phyloP scores from a whole-genome alignment of 2,888 invertebrate species.

The Lissocephala sabroskyi region DNA sequence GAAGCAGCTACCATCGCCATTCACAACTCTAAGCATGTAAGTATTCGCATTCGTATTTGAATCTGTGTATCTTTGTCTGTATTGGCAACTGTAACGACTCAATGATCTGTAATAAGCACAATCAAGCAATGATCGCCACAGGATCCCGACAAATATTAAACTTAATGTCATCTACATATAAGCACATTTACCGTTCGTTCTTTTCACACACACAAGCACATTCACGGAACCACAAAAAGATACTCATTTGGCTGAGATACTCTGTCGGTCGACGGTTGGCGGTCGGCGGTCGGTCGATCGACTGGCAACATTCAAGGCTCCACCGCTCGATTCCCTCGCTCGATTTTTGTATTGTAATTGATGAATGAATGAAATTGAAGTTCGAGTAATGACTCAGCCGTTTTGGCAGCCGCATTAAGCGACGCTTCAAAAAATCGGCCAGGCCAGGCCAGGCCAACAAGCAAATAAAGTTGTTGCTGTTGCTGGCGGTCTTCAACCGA shows the following conservation, averaged over 20 bases:
- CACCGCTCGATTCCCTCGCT: slow-evolving; percentile 24
- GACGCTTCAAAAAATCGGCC: slow-evolving; percentile 17
- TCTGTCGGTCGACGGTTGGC: neutral
- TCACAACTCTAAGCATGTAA: slow-evolving; percentile 24
- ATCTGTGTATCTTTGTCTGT: no score
- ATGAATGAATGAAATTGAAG: slow-evolving; percentile 65
- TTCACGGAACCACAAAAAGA: no score
- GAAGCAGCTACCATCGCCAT: slow-evolving; percentile 17
- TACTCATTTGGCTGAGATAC: neutral
- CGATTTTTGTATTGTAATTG: slow-evolving; percentile 58
- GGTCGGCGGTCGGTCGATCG: neutral
- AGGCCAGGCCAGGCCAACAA: slow-evolving; percentile 16
- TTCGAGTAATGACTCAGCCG: slow-evolving; percentile 60
- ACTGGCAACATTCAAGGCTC: slow-evolving; percentile 49
- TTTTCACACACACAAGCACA: neutral
- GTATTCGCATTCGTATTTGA: slow-evolving; percentile 1
- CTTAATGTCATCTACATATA: slow-evolving; percentile 43
- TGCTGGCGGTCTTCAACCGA: neutral
- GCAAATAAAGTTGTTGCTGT: slow-evolving; percentile 47
- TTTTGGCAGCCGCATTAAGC: slow-evolving; percentile 24
- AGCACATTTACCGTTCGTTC: neutral
- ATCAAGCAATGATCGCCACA: slow-evolving; percentile 12
- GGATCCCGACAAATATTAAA: slow-evolving; percentile 37
- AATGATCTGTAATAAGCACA: slow-evolving; percentile 27
- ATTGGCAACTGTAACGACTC: no score